phyloP scores from a whole-genome alignment of 1,140 invertebrate genomes.

The Cotesia vestalis region DNA sequence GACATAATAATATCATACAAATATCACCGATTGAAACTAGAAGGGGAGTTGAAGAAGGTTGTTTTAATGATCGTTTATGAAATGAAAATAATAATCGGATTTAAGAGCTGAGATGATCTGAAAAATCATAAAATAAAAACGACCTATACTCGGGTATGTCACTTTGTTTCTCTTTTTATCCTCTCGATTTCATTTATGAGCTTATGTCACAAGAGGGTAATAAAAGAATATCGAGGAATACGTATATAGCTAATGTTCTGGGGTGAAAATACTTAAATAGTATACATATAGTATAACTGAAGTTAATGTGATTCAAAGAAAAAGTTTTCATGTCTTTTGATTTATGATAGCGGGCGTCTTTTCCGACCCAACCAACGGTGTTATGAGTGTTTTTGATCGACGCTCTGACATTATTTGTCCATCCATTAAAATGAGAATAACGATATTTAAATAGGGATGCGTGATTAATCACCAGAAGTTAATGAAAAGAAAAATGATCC shows the following conservation, averaged over 20 bases:
- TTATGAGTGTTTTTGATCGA: conserved; percentile 15
- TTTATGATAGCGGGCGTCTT: conserved; percentile 3
- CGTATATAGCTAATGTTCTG: neutral
- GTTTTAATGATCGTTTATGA: too few relatives aligned
- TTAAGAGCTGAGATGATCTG: neutral
- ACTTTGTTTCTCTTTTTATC: too few relatives aligned
- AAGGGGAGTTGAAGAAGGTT: too few relatives aligned
- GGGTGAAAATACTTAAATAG: conserved; percentile 17
- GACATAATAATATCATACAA: too few relatives aligned
- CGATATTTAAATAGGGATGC: conserved; percentile 5
- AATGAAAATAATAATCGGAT: too few relatives aligned
- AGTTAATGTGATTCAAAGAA: neutral
- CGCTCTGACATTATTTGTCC: conserved; percentile 9
- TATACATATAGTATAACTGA: too few relatives aligned
- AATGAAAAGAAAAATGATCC: conserved; percentile 23
- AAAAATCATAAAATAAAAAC: neutral
- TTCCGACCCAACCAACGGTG: neutral
- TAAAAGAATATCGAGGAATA: conserved; percentile 20
- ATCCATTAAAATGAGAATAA: conserved; percentile 24
- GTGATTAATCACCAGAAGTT: conserved; percentile 8
- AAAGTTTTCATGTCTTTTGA: conserved; percentile 8
- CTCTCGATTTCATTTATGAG: neutral
- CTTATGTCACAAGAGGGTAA: conserved; percentile 15
- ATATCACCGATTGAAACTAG: too few relatives aligned
- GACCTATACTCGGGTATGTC: neutral